phyloP scores from a whole-genome alignment of 2,113 vertebrate species.

The Carassius carassius region DNA sequence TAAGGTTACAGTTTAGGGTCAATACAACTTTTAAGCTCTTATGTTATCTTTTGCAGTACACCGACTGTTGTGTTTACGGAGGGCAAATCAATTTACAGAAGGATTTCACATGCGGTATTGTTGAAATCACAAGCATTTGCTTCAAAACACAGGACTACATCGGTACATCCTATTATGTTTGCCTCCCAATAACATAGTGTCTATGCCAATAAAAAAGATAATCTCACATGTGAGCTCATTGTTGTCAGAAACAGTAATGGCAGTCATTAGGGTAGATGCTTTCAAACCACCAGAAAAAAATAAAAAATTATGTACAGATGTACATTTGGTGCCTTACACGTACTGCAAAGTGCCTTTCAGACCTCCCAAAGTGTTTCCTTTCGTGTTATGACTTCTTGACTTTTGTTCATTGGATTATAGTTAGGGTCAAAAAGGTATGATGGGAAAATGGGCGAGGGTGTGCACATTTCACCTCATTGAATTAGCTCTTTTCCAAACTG shows the following conservation, averaged over 20 bases:
- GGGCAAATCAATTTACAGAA: constrained; percentile 3
- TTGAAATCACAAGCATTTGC: constrained; percentile 15
- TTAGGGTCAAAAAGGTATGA: background rate
- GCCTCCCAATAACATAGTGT: constrained; percentile 11
- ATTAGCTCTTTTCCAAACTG: background rate
- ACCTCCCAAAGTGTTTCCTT: constrained; percentile 18
- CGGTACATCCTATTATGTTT: constrained; percentile 16
- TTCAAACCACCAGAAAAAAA: constrained; percentile 42
- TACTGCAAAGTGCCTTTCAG: constrained; percentile 17
- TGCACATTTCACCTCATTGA: background rate
- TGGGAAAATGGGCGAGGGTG: background rate
- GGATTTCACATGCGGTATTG: background rate
- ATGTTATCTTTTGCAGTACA: background rate
- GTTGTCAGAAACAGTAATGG: constrained; percentile 40
- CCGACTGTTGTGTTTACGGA: background rate
- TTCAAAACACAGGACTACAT: background rate
- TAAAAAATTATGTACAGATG: constrained; percentile 37
- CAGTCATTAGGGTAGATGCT: constrained; percentile 36
- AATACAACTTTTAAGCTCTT: constrained; percentile 3
- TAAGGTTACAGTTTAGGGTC: constrained; percentile 50
- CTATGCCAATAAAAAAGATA: constrained; percentile 33
- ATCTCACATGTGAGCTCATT: constrained; percentile 26
- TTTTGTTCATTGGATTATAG: background rate
- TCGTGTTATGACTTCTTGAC: background rate
- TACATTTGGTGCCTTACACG: constrained; percentile 21